A percentile compares a stretch with the other conserved stretches of the same genome.
Evolutionary conservation across 2,113 vertebrate genomes (phyloP).

Genomic region (Sinocyclocheilus grahami): DNA sequence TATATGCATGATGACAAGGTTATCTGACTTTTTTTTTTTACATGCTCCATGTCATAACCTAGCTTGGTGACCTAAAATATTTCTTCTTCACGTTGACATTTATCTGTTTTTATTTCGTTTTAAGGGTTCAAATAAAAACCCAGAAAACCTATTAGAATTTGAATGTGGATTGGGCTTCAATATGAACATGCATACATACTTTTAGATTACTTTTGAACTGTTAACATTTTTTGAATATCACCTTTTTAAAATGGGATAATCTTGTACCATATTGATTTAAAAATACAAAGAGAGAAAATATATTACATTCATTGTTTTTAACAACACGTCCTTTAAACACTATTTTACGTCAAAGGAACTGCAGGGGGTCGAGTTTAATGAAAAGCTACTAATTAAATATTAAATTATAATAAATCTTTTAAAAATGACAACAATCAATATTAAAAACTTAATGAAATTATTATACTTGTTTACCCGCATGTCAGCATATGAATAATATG

Average conservation of each 20-base stretch:
- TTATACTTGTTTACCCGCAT: background rate
- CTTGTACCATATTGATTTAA: background rate
- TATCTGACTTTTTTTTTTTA: too few species aligned
- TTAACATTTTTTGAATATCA: background rate
- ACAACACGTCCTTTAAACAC: background rate
- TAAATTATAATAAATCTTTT: background rate
- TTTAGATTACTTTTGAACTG: background rate
- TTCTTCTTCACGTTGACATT: too few species aligned
- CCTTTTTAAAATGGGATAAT: background rate
- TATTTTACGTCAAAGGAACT: too few species aligned
- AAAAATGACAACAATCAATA: background rate
- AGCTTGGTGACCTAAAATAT: background rate
- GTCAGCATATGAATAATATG: background rate
- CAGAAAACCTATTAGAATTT: background rate
- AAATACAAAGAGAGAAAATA: too few species aligned
- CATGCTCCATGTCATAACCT: too few species aligned
- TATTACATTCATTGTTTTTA: too few species aligned
- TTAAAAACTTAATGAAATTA: background rate
- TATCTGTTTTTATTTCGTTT: too few species aligned
- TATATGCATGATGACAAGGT: too few species aligned
- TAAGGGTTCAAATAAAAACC: too few species aligned
- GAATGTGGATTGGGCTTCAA: background rate
- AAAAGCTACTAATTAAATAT: background rate
- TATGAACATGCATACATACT: too few species aligned
- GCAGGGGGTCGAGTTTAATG: too few species aligned